A percentile compares a stretch with the other conserved stretches of the same genome.
Evolutionary conservation across 2,797 vertebrate species (phyloP).

Genomic region (Hemitrygon akajei): DNA sequence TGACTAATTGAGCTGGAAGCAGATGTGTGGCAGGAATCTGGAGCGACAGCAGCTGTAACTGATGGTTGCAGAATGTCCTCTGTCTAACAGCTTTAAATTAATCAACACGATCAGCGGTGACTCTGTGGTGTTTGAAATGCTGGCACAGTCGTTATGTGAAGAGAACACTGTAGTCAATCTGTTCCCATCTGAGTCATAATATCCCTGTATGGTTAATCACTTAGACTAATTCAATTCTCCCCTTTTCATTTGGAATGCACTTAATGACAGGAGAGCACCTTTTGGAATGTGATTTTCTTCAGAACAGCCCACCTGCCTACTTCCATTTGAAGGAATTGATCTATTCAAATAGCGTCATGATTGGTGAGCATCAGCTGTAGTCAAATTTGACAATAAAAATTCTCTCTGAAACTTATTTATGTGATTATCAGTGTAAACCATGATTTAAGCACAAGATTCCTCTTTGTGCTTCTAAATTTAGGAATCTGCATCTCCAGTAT

Average conservation of each 20-base stretch:
- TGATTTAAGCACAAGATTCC: background rate
- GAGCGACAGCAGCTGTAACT: constrained; percentile 36
- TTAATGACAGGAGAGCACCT: constrained; percentile 17
- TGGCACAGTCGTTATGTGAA: constrained; percentile 51
- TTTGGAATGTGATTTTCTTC: background rate
- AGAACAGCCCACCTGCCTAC: constrained; percentile 25
- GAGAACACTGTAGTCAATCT: constrained; percentile 62
- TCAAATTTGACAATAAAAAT: background rate
- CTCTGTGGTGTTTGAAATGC: constrained; percentile 62
- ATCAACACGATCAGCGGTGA: constrained; percentile 33
- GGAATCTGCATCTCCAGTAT: background rate
- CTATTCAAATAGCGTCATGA: background rate
- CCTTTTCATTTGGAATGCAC: constrained; percentile 34
- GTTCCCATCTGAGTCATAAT: constrained; percentile 59
- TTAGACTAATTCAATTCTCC: constrained; percentile 63
- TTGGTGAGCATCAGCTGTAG: background rate
- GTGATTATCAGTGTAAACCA: background rate
- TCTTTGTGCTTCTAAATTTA: background rate
- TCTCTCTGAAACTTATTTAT: background rate
- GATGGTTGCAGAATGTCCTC: constrained; percentile 35
- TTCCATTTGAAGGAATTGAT: background rate
- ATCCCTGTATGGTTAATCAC: constrained; percentile 70
- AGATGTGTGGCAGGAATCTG: constrained; percentile 35
- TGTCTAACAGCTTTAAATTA: constrained; percentile 38
- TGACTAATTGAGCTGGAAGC: constrained; percentile 37